Evolutionary conservation across 2,888 invertebrate species (phyloP).

Genomic region (Cartodere bifasciata): DNA sequence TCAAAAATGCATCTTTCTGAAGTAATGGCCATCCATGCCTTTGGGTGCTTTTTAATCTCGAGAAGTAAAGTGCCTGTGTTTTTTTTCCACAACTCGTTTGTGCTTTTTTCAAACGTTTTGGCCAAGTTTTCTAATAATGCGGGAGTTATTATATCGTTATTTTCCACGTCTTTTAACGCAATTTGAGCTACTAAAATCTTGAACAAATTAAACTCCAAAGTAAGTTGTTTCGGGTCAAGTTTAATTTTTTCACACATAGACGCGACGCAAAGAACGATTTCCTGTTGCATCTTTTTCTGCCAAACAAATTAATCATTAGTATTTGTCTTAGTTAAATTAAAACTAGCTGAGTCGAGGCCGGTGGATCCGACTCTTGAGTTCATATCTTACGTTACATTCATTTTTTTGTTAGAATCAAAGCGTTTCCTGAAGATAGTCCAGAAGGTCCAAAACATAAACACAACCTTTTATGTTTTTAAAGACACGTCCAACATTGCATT

Average conservation of each 20-base stretch:
- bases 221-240: slow-evolving; percentile 14
- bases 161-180: slow-evolving; percentile 26
- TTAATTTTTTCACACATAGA: slow-evolving; percentile 39
- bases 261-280: slow-evolving; percentile 43
- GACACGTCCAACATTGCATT: too few relatives aligned
- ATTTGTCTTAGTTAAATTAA: too few relatives aligned
- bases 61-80: slow-evolving; percentile 40
- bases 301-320: slow-evolving; percentile 17
- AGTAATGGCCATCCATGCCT: slow-evolving; percentile 52
- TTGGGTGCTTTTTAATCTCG: slow-evolving; percentile 42
- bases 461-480: too few relatives aligned
- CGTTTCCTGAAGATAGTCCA: too few relatives aligned
- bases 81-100: slow-evolving; percentile 39
- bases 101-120: slow-evolving; percentile 31
- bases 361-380: too few relatives aligned
- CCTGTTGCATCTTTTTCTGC: slow-evolving; percentile 44
- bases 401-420: too few relatives aligned
- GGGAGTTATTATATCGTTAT: slow-evolving; percentile 20
- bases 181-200: slow-evolving; percentile 27
- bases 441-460: too few relatives aligned
- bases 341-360: too few relatives aligned
- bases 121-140: slow-evolving; percentile 38
- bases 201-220: slow-evolving; percentile 27
- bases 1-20: slow-evolving; percentile 58
- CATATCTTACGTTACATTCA: too few relatives aligned